These are phyloP conservation scores for Psettodes erumei DNA, from an alignment of 2,113 vertebrate species.

Conservation along the genomic window DNA sequence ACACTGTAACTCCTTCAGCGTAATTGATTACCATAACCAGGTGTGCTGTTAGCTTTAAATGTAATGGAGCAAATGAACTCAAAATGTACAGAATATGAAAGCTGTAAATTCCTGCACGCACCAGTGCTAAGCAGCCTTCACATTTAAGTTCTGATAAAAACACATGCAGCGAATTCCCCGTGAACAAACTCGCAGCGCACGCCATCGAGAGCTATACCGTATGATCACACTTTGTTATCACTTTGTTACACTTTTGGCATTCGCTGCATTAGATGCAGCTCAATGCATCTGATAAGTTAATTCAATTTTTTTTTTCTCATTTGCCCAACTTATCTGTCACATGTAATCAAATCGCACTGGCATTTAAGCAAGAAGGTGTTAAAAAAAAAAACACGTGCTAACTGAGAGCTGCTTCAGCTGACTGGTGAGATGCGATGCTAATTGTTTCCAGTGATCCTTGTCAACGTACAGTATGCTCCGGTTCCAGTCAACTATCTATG, in stretches of 20 bases:
- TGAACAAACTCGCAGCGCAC: background rate
- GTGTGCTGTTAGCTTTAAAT: slow-evolving; percentile 10
- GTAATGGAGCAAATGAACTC: background rate
- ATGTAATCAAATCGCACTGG: slow-evolving; percentile 55
- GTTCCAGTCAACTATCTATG: slow-evolving; percentile 78
- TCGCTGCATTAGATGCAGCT: slow-evolving; percentile 22
- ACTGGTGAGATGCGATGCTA: slow-evolving; percentile 70
- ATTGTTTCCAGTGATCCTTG: slow-evolving; percentile 83
- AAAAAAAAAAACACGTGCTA: slow-evolving; percentile 50
- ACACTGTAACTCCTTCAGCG: background rate
- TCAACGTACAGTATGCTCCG: slow-evolving; percentile 73
- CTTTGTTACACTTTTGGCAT: slow-evolving; percentile 2
- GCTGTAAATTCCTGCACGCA: too few relatives aligned
- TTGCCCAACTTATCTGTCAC: slow-evolving; percentile 45
- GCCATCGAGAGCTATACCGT: background rate
- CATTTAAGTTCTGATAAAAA: background rate
- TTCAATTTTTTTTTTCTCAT: slow-evolving; percentile 23
- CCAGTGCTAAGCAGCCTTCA: too few relatives aligned
- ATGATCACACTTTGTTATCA: background rate
- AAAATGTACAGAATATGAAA: too few relatives aligned
- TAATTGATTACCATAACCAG: slow-evolving; percentile 3
- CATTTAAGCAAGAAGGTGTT: slow-evolving; percentile 61
- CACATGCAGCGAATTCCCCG: background rate
- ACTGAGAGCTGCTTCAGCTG: slow-evolving; percentile 51
- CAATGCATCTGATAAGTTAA: slow-evolving; percentile 26